Conservation (phyloP, 2,888 invertebrate genomes). For the Venusia cambrica region DNA sequence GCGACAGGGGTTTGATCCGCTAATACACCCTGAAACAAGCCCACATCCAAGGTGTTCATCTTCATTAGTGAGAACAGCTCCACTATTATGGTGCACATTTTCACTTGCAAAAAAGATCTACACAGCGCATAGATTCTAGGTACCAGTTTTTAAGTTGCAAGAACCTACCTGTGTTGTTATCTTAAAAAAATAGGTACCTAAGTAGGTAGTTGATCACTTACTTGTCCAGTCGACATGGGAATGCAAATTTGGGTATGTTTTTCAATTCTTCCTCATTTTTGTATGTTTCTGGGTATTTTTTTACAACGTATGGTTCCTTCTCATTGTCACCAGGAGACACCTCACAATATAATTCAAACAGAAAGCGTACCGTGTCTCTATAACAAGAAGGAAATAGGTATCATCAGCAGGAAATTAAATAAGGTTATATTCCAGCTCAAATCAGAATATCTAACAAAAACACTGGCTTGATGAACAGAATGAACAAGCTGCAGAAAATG, state of each 20-base stretch:
- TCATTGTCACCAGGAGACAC: constrained; percentile 84
- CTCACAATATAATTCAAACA: constrained; percentile 93
- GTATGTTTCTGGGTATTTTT: constrained; percentile 92
- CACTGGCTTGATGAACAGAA: neutral
- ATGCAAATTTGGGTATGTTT: constrained; percentile 95
- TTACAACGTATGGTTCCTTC: constrained; percentile 85
- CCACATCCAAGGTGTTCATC: no score
- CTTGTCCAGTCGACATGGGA: constrained; percentile 82
- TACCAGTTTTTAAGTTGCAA: no score
- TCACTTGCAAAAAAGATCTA: no score
- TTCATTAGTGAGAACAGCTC: no score
- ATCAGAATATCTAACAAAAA: neutral
- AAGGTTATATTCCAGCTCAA: neutral
- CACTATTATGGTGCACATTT: no score
- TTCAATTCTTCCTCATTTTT: constrained; percentile 92
- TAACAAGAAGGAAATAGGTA: no score
- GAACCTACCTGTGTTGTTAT: no score
- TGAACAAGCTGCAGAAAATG: neutral
- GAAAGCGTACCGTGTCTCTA: constrained; percentile 89
- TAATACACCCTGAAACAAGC: no score
- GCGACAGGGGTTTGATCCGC: no score
- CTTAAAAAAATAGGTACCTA: no score
- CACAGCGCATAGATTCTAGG: no score
- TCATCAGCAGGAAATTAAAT: neutral
- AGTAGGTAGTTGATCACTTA: no score